Evolutionary conservation across 1,140 invertebrate species (phyloP).

Genomic region (Xylocopa sonorina): DNA sequence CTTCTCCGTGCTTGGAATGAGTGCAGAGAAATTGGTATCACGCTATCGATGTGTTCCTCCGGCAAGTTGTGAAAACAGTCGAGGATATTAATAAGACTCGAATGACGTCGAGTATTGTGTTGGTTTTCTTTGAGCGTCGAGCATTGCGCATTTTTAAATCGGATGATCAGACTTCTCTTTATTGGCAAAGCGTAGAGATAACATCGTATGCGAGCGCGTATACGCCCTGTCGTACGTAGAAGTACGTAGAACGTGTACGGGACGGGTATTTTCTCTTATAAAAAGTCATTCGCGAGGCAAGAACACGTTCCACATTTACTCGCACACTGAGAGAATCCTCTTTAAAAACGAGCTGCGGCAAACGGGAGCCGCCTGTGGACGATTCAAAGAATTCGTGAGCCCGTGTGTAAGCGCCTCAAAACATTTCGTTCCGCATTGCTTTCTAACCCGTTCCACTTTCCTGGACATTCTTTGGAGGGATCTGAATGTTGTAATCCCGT

Average conservation of each 20-base stretch:
- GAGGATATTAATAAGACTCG: background rate
- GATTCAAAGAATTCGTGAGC: constrained; percentile 42
- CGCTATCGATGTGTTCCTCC: background rate
- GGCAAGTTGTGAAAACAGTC: background rate
- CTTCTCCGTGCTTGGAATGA: background rate
- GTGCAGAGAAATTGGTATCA: background rate
- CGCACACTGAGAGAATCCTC: background rate
- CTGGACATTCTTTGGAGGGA: constrained; percentile 51
- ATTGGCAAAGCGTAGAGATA: background rate
- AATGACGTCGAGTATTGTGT: background rate
- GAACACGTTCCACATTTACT: constrained; percentile 4
- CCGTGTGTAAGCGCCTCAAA: constrained; percentile 26
- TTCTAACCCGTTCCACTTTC: constrained; percentile 65
- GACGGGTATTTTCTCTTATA: background rate
- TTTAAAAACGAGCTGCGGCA: background rate
- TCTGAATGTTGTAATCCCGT: constrained; percentile 33
- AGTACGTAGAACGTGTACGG: too few species aligned
- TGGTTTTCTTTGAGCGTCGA: background rate
- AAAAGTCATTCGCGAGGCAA: background rate
- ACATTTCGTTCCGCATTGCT: constrained; percentile 51
- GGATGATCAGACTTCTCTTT: background rate
- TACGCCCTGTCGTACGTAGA: background rate
- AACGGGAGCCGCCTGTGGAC: background rate
- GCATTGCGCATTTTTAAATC: background rate
- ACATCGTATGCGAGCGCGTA: background rate